phyloP scores from a whole-genome alignment of 2,113 vertebrate genomes.

The Sinocyclocheilus anshuiensis region DNA sequence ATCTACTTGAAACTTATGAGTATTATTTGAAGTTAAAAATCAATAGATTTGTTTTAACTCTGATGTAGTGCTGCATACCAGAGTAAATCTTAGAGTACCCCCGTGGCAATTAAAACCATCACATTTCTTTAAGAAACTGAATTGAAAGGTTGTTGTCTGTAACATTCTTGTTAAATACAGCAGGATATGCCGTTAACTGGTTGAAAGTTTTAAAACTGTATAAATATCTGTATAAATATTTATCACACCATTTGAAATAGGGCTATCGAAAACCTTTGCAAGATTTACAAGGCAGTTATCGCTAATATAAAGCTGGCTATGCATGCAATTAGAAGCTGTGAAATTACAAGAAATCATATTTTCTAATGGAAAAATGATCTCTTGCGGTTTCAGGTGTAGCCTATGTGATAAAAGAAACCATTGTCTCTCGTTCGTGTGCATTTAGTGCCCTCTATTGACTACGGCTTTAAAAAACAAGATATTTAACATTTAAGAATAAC shows the following conservation, averaged over 20 bases:
- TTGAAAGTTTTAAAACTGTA: too few species aligned
- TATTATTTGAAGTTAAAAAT: not conserved
- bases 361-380: not conserved
- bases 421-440: not conserved
- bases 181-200: too few species aligned
- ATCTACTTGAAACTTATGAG: not conserved
- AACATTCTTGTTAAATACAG: not conserved
- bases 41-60: not conserved
- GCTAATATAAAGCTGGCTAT: not conserved
- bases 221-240: too few species aligned
- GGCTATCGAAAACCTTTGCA: not conserved
- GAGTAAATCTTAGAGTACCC: not conserved
- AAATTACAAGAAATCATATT: not conserved
- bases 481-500: not conserved
- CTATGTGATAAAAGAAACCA: not conserved
- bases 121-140: not conserved
- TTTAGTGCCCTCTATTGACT: conserved; percentile 16
- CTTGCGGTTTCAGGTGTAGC: not conserved
- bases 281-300: too few species aligned
- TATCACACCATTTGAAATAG: not conserved
- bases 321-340: not conserved
- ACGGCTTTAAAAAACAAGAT: not conserved
- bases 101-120: not conserved
- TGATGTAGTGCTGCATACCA: not conserved
- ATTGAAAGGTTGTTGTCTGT: not conserved